Percentiles rank a stretch among this genome's conserved stretches.
Evolutionary conservation across 2,113 vertebrate species (phyloP).

Genomic region (Prolemur simus): DNA sequence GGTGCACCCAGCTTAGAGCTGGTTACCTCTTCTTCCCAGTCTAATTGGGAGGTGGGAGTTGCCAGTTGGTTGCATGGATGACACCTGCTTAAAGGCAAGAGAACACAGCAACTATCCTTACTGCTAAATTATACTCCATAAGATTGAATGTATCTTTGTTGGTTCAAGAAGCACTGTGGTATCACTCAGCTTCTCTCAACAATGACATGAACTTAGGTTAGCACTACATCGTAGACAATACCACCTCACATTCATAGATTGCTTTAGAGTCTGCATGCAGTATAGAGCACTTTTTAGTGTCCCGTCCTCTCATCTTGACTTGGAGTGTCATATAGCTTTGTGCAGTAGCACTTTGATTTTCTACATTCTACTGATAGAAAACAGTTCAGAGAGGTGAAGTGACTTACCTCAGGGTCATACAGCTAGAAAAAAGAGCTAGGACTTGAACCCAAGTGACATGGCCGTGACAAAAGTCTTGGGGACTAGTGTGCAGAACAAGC

Average conservation of each 20-base stretch:
- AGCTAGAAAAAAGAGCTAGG: constrained; percentile 1
- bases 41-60: background rate
- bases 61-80: background rate
- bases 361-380: background rate
- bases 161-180: background rate
- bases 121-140: background rate
- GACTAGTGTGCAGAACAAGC: background rate
- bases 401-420: background rate
- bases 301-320: background rate
- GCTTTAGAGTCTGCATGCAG: background rate
- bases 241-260: background rate
- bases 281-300: background rate
- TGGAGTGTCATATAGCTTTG: background rate
- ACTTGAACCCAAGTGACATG: background rate
- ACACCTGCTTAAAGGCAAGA: background rate
- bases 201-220: background rate
- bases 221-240: background rate
- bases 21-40: background rate
- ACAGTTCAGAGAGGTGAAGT: background rate
- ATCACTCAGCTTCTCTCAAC: constrained; percentile 8
- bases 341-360: background rate
- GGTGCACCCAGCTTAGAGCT: background rate
- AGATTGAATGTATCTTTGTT: background rate
- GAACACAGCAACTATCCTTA: background rate
- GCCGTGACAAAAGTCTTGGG: background rate